A percentile compares a stretch with the other conserved stretches of the same genome.
phyloP scores from a whole-genome alignment of 2,888 invertebrate genomes.

The Cacoxenus indagator region DNA sequence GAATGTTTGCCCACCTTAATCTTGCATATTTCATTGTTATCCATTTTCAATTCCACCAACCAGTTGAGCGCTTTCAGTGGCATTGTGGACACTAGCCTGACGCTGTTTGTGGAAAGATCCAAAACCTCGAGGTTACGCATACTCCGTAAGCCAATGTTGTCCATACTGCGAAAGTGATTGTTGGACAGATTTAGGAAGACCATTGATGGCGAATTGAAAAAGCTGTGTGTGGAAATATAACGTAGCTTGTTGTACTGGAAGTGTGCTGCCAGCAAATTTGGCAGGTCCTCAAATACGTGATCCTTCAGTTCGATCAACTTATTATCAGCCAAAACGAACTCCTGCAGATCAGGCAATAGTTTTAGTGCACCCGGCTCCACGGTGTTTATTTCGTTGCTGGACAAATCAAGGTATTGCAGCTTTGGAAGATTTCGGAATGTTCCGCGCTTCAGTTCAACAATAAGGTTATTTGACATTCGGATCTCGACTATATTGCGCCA shows the following conservation, averaged over 20 bases:
- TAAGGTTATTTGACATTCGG: conserved; percentile 81
- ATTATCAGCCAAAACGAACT: conserved; percentile 80
- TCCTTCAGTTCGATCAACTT: conserved; percentile 82
- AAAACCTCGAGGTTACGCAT: conserved; percentile 86
- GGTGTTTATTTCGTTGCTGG: conserved; percentile 83
- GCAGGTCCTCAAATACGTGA: conserved; percentile 82
- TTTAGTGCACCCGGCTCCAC: conserved; percentile 82
- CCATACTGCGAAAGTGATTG: conserved; percentile 82
- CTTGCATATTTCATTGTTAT: conserved; percentile 85
- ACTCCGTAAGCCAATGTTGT: conserved; percentile 81
- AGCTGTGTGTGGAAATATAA: conserved; percentile 81
- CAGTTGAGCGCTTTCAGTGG: conserved; percentile 83
- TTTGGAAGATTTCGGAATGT: conserved; percentile 80
- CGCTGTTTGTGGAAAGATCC: conserved; percentile 85
- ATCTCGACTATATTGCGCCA: conserved; percentile 80
- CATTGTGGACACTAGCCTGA: conserved; percentile 79
- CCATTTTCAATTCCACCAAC: conserved; percentile 88
- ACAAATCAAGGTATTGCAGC: conserved; percentile 82
- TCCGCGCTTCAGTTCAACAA: conserved; percentile 79
- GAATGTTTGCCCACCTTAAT: conserved; percentile 72
- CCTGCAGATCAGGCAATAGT: conserved; percentile 78
- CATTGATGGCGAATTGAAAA: conserved; percentile 82
- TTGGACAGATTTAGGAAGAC: conserved; percentile 87
- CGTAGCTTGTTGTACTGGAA: conserved; percentile 84
- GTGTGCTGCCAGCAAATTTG: conserved; percentile 76